Evolutionary conservation across 2,888 invertebrate species (phyloP), one percentile per base, ranked within the genome.

Genomic region (Platycheirus albimanus): DNA sequence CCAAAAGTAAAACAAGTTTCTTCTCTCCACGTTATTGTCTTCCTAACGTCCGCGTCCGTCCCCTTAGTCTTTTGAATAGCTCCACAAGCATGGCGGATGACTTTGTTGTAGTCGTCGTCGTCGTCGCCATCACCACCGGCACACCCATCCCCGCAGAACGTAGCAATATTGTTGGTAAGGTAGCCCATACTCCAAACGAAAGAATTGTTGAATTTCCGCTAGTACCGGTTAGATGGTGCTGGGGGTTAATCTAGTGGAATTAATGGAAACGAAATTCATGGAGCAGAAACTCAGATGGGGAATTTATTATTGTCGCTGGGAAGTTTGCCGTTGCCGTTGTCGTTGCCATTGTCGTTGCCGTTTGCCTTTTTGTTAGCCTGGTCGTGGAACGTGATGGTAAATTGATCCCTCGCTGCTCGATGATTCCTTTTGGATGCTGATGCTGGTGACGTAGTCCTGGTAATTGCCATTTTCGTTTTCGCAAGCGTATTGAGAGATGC

Each of bases 241-340:
- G 87, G 86, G 86, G 89, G 88, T 90, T 89, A 91, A 91, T 91
- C 88, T 89, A 88, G 89, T 89, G 90, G 90, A 90, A 90, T 88
- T 90, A 90, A 91, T 90, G 89, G 90, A 89, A 89, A 87, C 88
- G 88, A 88, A 90, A 89, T 90, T 90, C 89, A 90, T 90, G 90
- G 88, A 87, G 89, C 89, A 89, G 90, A 90, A 90, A 90, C 85
- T 86, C 80, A 72, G 85, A 86, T 87, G 74, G 72, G 72, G 72
- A 77, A 85, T 81, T 81, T 76, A 85, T 81, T 74, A 72, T 72
- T 81, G 76, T 58, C 69, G 75, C 56, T 69, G 52, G 54, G 41
- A 69, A 72, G 76, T 72, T 71, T 66, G 30, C 36, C 52, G 49
- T 69, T 69, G 79, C 28, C 41, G n/a, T n/a, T n/a, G n/a, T n/a